phyloP scores from a whole-genome alignment of 2,888 invertebrate species.

The Autographa pulchrina region DNA sequence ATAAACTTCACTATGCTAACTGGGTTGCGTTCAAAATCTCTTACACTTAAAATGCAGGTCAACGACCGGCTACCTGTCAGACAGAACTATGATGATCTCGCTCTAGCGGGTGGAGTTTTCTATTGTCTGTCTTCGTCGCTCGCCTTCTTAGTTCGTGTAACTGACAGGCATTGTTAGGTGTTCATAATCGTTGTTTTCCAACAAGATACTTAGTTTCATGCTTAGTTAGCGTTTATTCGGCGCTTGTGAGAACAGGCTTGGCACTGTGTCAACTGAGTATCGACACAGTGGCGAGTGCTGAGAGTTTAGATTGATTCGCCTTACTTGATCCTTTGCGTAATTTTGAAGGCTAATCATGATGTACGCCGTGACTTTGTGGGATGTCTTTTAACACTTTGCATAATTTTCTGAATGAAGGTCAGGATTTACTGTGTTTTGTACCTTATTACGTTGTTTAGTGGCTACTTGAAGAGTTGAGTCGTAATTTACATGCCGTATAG shows the following conservation, averaged over 20 bases:
- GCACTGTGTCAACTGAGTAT: slow-evolving; percentile 52
- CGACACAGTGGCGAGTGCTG: slow-evolving; percentile 24
- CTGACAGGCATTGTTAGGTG: slow-evolving; percentile 66
- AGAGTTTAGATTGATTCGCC: slow-evolving; percentile 12
- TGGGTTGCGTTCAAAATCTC: slow-evolving; percentile 52
- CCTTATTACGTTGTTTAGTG: background rate
- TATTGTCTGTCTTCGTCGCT: slow-evolving; percentile 58
- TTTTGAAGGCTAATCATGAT: slow-evolving; percentile 15
- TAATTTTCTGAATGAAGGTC: slow-evolving; percentile 4
- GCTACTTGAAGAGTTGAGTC: background rate
- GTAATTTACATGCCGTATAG: too few species aligned
- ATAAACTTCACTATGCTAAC: slow-evolving; percentile 46
- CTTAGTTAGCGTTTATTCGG: slow-evolving; percentile 52
- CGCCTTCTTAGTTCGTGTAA: slow-evolving; percentile 55
- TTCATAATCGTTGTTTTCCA: slow-evolving; percentile 66
- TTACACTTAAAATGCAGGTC: slow-evolving; percentile 57
- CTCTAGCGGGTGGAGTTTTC: slow-evolving; percentile 40
- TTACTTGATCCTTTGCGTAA: slow-evolving; percentile 24
- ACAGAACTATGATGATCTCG: slow-evolving; percentile 54
- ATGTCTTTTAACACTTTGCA: background rate
- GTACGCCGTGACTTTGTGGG: background rate
- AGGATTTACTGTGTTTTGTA: slow-evolving; percentile 3
- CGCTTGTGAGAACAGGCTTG: slow-evolving; percentile 41
- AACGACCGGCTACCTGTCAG: slow-evolving; percentile 71
- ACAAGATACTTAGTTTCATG: slow-evolving; percentile 61